Percentiles rank a stretch among this genome's conserved stretches.
phyloP scores from a whole-genome alignment of 2,797 vertebrate species.

The Sebastiscus tertius region DNA sequence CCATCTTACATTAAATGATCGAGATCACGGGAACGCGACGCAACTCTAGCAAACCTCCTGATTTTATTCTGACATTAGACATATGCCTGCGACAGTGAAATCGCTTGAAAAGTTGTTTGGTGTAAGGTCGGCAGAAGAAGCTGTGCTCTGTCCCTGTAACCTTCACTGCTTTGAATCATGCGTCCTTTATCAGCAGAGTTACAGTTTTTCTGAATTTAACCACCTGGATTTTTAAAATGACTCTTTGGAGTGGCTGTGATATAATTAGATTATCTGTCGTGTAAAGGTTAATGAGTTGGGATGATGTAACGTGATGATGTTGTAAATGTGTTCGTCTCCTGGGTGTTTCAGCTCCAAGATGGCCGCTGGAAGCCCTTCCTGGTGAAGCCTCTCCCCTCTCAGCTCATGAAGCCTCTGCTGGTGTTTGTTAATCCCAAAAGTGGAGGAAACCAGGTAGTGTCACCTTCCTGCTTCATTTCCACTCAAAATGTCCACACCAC shows the following conservation, averaged over 20 bases:
- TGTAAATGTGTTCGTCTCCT: background rate
- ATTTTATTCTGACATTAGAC: no score
- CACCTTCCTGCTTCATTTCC: background rate
- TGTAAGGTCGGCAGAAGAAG: no score
- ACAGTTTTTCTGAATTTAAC: no score
- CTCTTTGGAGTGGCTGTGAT: background rate
- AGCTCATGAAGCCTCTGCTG: conserved; percentile 95
- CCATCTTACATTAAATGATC: no score
- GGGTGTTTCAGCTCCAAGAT: conserved; percentile 80
- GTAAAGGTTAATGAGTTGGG: background rate
- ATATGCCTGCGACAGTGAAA: no score
- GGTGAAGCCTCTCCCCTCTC: conserved; percentile 91
- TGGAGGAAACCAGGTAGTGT: conserved; percentile 93
- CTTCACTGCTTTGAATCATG: background rate
- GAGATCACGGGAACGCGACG: no score
- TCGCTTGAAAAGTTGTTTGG: no score
- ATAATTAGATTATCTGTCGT: background rate
- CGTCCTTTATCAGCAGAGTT: no score
- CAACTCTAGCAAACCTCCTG: no score
- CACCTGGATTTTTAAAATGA: background rate
- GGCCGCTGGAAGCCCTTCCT: conserved; percentile 94
- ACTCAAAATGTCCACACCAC: background rate
- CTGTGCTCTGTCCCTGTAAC: background rate
- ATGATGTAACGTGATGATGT: background rate
- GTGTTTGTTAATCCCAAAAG: conserved; percentile 98